Evolutionary conservation across 1,140 invertebrate species (phyloP), one percentile per base, ranked within the genome.

Genomic region (Druon quercuslanigerum): DNA sequence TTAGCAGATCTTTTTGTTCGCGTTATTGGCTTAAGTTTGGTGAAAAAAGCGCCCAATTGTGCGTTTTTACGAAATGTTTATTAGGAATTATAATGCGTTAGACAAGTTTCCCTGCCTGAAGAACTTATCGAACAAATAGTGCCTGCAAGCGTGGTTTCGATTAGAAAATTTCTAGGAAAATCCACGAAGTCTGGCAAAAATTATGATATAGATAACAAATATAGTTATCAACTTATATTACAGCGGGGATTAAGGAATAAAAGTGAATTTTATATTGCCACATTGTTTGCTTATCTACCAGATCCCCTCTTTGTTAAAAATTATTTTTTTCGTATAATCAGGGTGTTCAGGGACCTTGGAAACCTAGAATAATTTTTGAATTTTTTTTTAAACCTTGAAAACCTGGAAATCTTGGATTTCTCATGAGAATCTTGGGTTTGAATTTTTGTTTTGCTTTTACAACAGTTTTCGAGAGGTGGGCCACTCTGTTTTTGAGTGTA

Each of bases 191-290:
- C 51, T 75, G 60, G 74, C 52, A 72, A 56, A 57, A 72, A 77
- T 19, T 54, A 57, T 54, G 57, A 75, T 71, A 75, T 57, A 75
- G 73, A 50, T 77, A 50, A 80, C n/a, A 66, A 75, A 46, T 25
- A 75, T 50, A 77, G 50, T 50, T 73, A 77, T 17, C 74, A 78
- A 72, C 75, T 74, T 82, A 75, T 75, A 72, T 77, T 73, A 78
- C 72, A 75, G 78, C 78, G 76, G 70, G 75, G 46, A 75, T 71
- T 51, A 70, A 79, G 50, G 52, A 83, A 84, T 80, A 82, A 83
- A 84, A 78, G 72, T 78, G 78, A 56, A 60, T 74, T 78, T 80
- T 82, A 78, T 82, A 82, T 82, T 74, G 71, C 73, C 76, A 78
- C 50, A 51, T 40, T 50, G 12, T 51, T 20, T 79, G 51, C 51